Conservation (phyloP, 2,797 vertebrate species). For the Prionace glauca region DNA sequence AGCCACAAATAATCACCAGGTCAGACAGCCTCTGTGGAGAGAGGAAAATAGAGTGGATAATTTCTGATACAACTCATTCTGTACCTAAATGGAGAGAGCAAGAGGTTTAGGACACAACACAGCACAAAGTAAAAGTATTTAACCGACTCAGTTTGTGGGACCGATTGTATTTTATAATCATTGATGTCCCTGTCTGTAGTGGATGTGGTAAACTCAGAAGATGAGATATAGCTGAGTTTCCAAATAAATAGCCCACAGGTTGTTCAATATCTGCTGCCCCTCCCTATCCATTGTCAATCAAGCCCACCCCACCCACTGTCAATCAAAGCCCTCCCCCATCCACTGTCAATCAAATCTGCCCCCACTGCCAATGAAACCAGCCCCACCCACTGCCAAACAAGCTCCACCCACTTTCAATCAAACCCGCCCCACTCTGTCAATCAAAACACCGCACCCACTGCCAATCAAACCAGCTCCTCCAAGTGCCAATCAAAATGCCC, state of each 20-base stretch:
- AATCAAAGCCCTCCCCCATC: not conserved
- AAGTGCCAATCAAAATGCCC: not conserved
- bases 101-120: not conserved
- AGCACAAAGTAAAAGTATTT: not conserved
- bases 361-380: not conserved
- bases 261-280: not conserved
- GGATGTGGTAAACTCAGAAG: not conserved
- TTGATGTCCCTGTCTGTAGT: too few species aligned
- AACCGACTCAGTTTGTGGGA: not conserved
- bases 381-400: not conserved
- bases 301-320: not conserved
- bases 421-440: not conserved
- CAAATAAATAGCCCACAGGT: not conserved
- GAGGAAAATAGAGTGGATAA: not conserved
- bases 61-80: not conserved
- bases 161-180: too few species aligned
- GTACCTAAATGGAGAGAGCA: not conserved
- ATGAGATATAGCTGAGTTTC: not conserved
- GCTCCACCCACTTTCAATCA: not conserved
- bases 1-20: too few species aligned
- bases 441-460: not conserved
- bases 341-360: too few species aligned
- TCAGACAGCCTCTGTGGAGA: not conserved
- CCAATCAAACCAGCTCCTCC: not conserved
- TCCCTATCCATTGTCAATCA: not conserved